Base-by-base conservation (phyloP, 2,113 vertebrate genomes). In the Ibidorhyncha struthersii region DNA sequence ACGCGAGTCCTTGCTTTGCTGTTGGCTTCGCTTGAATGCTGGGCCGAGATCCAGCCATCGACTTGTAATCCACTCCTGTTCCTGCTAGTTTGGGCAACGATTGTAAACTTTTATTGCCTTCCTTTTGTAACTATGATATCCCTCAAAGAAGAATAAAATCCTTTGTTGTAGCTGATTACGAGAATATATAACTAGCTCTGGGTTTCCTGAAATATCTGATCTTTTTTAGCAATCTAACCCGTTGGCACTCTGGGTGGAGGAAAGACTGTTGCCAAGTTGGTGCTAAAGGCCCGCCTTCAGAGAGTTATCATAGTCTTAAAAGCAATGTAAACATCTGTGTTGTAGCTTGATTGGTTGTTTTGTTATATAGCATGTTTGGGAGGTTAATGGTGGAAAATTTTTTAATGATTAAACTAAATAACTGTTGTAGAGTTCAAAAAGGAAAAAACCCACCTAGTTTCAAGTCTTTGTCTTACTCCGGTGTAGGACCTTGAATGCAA, bases 51-150 rank as follows among this genome's bases (percentile, higher is more conserved):
- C 96, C 96, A 96, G 12, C 6, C 3, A 82, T 82, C 29, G 2
- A 12, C 86, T 89, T 4, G 18, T 93, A 90, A 85, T 78, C 73
- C 59, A 16, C 66, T 95, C 66, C 91, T 84, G 63, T 62, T 92
- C 86, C 82, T 97, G 76, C 93, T 94, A 17, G 4, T 87, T 49
- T 43, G 91, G 70, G 49, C 53, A 85, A 56, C 3, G 17, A 58
- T 38, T 76, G 45, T 76, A 89, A 94, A 96, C 87, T 89, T 91
- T 82, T 90, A 94, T 69, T 90, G 91, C 93, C 52, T 82, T 71
- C 81, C 81, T 82, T 88, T 45, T 77, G 61, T 63, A 29, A 67
- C 52, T 25, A 0, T 36, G 71, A 56, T 85, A 61, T 6, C 62
- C 43, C 66, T 76, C 52, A 10, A 11, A 87, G 76, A 81, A 90